Base-by-base conservation (phyloP, 2,113 vertebrate genomes). In the Murina feae region DNA sequence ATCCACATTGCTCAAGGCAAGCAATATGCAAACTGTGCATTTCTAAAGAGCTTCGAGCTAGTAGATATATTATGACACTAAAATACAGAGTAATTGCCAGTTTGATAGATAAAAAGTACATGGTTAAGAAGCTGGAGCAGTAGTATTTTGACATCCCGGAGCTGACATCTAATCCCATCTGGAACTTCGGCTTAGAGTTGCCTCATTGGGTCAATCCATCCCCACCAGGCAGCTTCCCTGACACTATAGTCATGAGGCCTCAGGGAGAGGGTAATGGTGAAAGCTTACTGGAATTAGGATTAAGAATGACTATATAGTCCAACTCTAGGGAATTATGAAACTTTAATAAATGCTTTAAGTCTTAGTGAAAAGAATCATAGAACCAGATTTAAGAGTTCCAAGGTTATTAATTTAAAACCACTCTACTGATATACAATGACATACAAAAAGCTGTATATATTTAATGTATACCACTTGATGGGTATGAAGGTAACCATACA, bases 281-380 rank as follows among this genome's bases (percentile, higher is more conserved):
- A 69, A 91, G 63, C 53, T 79, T 20, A 37, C 28, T 37, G 30
- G 30, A 89, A 53, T 63, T 80, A 39, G 93, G 71, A 85, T 39
- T 63, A 80, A 65, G 20, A 55, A 55, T 28, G 18, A 86, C 47
- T 32, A 8, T 18, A 51, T 6, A 66, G 44, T 76, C 12, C 2
- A n/a, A 23, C 30, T 69, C 37, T 44, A 71, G 10, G 28, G 16
- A 49, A 86, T 42, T 65, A 21, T 60, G 32, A 86, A 76, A 83
- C 30, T 68, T 65, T 69, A 68, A 55, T 72, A 47, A 83, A 79
- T 49, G 35, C 30, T 72, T 51, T 11, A n/a, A 55, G 37, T 81
- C 69, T 86, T 76, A 51, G 20, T 51, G 79, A 79, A 87, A 79
- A 66, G 12, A 23, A 12, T 87, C 39, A 37, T 0, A 72, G 9